Evolutionary conservation across 2,888 invertebrate species (phyloP), one percentile per base, ranked within the genome.

Genomic region (Pollenia labialis): DNA sequence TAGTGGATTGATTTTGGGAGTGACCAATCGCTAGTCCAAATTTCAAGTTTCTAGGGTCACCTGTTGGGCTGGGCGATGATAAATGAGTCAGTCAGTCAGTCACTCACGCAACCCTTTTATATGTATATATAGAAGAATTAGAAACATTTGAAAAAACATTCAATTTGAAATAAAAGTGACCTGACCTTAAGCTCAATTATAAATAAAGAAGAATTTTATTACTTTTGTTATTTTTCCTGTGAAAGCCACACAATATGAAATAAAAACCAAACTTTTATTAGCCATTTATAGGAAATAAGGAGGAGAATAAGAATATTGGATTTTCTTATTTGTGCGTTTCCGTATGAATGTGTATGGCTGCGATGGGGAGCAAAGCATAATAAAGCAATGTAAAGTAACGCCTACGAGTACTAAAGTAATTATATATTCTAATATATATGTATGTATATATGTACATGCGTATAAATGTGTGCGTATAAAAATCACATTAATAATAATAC

Each of bases 401-500:
- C 9, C 16, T 42, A 42, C 18, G 12, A 50, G 4, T 52, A 77
- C 14, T 79, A n/a, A 71, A 48, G 54, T 46, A 50, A 23, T 32
- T n/a, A 11, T 54, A 6, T 50, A 60, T 8, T n/a, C 2, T 56
- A 48, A 14, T 7, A 50, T 32, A 14, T 14, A 23, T 7, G 7
- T 14, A 7, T 64, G 64, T 74, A 16, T 18, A 7, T 12, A 69
- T 54, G 23, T 23, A n/a, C 1, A 18, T 48, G 16, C 2, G 18
- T 14, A 10, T 16, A 14, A 11, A 32, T 23, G n/a, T 11, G 46
- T 40, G 0, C 14, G 11, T 60, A 16, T 46, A 12, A 60, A 46
- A 42, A 56, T 52, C 54, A 50, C 75, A 48, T 75, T 82, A 62
- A 79, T 85, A 58, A 82, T 79, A 74, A 85, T 85, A 75, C 14